A percentile compares a stretch with the other conserved stretches of the same genome.
phyloP scores from a whole-genome alignment of 2,888 invertebrate species.

The Apoda limacodes region DNA sequence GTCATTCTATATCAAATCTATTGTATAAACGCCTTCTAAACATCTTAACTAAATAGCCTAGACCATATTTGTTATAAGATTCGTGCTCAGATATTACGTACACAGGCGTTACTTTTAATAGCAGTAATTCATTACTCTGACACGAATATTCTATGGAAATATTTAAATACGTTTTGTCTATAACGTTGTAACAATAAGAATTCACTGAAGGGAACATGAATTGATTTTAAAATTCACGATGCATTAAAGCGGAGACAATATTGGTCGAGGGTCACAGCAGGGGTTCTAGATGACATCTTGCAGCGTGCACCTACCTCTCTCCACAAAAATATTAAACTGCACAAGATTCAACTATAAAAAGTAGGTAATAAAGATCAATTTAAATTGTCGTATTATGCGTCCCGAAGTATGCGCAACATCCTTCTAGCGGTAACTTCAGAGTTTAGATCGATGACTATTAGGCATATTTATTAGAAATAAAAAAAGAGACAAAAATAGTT shows the following conservation, averaged over 20 bases:
- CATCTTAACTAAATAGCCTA: no score
- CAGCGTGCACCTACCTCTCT: slow-evolving; percentile 58
- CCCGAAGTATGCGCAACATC: slow-evolving; percentile 17
- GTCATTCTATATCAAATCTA: no score
- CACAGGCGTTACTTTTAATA: no score
- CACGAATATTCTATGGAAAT: no score
- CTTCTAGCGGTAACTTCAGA: slow-evolving; percentile 30
- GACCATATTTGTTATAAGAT: no score
- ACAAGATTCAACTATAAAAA: no score
- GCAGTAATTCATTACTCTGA: no score
- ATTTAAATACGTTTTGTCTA: no score
- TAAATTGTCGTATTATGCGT: slow-evolving; percentile 17
- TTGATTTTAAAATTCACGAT: slow-evolving; percentile 62
- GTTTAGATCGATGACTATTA: slow-evolving; percentile 37
- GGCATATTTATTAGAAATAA: slow-evolving; percentile 54
- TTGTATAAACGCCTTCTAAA: no score
- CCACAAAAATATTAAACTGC: no score
- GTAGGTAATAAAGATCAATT: slow-evolving; percentile 26
- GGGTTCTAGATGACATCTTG: slow-evolving; percentile 65
- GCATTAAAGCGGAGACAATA: slow-evolving; percentile 63
- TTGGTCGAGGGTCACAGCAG: slow-evolving; percentile 62
- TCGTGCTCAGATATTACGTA: no score
- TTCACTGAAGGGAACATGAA: slow-evolving; percentile 50
- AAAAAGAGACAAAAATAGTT: slow-evolving; percentile 57
- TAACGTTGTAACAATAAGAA: no score